These are phyloP conservation scores for Jaculus jaculus DNA, from an alignment of 2,113 vertebrate species.

Conservation along the genomic window DNA sequence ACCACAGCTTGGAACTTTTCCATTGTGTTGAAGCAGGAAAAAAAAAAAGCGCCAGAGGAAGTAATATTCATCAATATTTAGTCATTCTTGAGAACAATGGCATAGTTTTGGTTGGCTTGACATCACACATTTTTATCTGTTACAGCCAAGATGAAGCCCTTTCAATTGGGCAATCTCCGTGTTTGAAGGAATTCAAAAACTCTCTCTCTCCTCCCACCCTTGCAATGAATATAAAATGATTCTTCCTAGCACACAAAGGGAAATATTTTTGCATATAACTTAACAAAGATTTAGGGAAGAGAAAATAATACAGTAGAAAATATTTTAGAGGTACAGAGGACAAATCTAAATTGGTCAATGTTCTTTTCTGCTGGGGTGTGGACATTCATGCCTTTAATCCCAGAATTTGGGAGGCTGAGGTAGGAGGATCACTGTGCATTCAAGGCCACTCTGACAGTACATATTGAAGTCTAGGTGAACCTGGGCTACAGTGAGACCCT, in stretches of 20 bases:
- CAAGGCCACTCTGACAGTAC: too few relatives aligned
- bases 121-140: conserved; percentile 70
- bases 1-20: conserved; percentile 79
- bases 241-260: not conserved
- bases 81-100: conserved; percentile 79
- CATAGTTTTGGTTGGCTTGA: conserved; percentile 78
- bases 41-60: conserved; percentile 82
- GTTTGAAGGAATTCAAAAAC: conserved; percentile 58
- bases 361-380: too few relatives aligned
- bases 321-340: not conserved
- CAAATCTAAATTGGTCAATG: not conserved
- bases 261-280: not conserved
- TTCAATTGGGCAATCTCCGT: conserved; percentile 52
- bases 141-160: conserved; percentile 72
- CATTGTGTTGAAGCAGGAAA: conserved; percentile 77
- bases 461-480: too few relatives aligned
- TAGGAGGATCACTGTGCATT: too few relatives aligned
- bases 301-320: conserved; percentile 5
- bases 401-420: too few relatives aligned
- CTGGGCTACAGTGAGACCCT: too few relatives aligned
- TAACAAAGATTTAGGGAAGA: not conserved
- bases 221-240: not conserved
- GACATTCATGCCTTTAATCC: too few relatives aligned
- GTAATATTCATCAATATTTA: conserved; percentile 82
- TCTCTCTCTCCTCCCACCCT: not conserved